Conservation (phyloP, 2,888 invertebrate species). For the Lycia hirtaria region DNA sequence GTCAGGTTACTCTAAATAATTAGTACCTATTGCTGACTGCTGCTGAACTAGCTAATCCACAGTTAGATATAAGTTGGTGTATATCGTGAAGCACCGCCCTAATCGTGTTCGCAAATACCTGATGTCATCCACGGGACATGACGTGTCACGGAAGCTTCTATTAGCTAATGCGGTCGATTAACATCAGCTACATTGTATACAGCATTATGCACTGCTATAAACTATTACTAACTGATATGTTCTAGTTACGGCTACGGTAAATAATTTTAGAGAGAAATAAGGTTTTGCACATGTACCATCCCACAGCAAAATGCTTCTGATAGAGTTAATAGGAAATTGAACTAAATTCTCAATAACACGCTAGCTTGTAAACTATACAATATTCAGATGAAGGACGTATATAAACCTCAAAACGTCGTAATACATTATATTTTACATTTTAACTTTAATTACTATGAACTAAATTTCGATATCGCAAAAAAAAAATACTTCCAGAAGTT, state of each 20-base stretch:
- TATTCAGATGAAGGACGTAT: no score
- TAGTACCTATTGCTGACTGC: neutral
- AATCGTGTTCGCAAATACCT: slow-evolving; percentile 31
- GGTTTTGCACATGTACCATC: no score
- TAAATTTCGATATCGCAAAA: no score
- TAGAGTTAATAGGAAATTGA: no score
- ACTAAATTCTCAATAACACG: no score
- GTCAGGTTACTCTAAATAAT: neutral
- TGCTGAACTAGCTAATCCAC: neutral
- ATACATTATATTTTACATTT: no score
- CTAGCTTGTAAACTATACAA: no score
- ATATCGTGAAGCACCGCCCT: slow-evolving; percentile 18
- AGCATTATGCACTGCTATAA: neutral
- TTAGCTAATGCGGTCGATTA: slow-evolving; percentile 24
- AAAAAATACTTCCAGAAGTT: no score
- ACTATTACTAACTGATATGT: neutral
- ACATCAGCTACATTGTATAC: slow-evolving; percentile 9
- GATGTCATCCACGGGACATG: slow-evolving; percentile 26
- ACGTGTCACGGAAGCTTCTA: slow-evolving; percentile 27
- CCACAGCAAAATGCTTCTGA: no score
- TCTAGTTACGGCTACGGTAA: neutral
- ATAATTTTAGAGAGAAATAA: neutral
- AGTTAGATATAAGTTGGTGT: slow-evolving; percentile 4
- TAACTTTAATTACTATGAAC: no score
- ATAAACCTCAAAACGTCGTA: no score